Evolutionary conservation across 2,113 vertebrate species (phyloP).

Genomic region (Odocoileus virginianus): DNA sequence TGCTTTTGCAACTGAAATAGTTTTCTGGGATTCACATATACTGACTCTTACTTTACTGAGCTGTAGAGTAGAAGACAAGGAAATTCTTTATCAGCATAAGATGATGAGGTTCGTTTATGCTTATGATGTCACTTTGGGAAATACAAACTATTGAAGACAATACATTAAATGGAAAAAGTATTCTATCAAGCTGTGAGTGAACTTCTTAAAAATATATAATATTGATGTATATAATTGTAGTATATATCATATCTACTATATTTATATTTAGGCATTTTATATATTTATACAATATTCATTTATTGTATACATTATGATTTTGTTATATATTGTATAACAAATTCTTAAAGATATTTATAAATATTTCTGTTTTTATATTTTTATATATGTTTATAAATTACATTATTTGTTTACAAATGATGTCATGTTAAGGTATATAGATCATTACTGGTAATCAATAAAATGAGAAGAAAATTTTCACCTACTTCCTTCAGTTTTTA

Average conservation of each 20-base stretch:
- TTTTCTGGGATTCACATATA: background rate
- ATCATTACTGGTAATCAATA: background rate
- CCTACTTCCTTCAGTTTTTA: background rate
- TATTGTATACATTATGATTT: background rate
- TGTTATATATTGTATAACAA: background rate
- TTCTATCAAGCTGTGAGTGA: background rate
- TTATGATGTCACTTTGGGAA: background rate
- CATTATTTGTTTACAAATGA: background rate
- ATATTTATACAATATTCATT: background rate
- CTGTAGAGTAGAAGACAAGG: background rate
- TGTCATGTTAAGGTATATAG: background rate
- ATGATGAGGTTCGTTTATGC: background rate
- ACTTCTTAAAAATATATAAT: background rate
- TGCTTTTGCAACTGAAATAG: background rate
- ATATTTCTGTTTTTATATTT: background rate
- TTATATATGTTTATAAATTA: background rate
- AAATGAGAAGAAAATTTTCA: background rate
- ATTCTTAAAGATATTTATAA: background rate
- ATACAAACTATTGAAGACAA: background rate
- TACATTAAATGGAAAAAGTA: background rate
- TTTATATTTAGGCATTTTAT: background rate
- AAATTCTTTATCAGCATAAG: background rate
- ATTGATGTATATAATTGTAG: background rate
- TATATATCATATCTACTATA: background rate
- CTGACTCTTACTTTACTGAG: background rate